These are phyloP conservation scores for Petrocephalus zakoni DNA, from an alignment of 2,113 vertebrate genomes.

Conservation along the genomic window DNA sequence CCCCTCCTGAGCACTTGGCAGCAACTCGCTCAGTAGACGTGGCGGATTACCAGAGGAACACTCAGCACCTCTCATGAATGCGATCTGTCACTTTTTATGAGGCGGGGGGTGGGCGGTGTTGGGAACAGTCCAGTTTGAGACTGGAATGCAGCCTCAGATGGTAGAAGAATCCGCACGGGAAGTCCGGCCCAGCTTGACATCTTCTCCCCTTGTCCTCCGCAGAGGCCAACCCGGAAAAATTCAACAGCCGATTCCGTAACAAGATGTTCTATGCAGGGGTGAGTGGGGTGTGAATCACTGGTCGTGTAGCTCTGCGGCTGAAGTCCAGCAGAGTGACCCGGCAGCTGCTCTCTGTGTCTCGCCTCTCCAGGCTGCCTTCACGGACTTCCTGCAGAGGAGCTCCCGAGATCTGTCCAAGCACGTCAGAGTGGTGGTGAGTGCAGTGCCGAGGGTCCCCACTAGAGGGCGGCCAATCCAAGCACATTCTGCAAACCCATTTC, in stretches of 20 bases:
- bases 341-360: background rate
- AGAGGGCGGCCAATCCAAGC: background rate
- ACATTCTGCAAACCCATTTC: background rate
- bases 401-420: constrained; percentile 97
- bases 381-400: constrained; percentile 92
- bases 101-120: background rate
- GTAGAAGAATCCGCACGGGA: background rate
- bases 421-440: constrained; percentile 88
- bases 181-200: background rate
- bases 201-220: constrained; percentile 32
- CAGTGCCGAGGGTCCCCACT: constrained; percentile 4
- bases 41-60: background rate
- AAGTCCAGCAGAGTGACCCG: background rate
- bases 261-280: constrained; percentile 86
- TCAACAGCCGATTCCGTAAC: constrained; percentile 87
- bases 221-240: constrained; percentile 90
- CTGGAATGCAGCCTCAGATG: background rate
- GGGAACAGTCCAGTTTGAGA: background rate
- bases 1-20: background rate
- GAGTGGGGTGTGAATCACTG: background rate
- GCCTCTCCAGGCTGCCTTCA: constrained; percentile 84
- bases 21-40: background rate
- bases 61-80: background rate
- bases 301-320: background rate
- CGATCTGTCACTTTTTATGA: background rate